Evolutionary conservation across 2,888 invertebrate species (phyloP).

Genomic region (Pristionchus arcanus): DNA sequence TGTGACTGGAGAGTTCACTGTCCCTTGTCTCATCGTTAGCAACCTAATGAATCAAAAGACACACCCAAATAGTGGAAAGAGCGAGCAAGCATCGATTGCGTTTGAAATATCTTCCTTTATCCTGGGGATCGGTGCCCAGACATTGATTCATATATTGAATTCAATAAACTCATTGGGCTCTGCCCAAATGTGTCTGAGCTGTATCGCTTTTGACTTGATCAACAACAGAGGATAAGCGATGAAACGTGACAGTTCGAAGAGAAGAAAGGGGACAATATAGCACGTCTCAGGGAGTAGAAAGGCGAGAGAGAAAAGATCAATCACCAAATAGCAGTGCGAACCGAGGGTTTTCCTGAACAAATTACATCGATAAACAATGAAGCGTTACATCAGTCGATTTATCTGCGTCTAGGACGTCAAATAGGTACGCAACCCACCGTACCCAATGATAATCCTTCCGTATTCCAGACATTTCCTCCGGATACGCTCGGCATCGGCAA

Average conservation of each 20-base stretch:
- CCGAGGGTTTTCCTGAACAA: background rate
- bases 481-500: constrained; percentile 39
- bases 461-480: constrained; percentile 41
- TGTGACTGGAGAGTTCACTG: background rate
- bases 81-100: background rate
- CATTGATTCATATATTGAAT: background rate
- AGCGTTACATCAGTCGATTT: background rate
- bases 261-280: background rate
- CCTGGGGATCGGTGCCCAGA: background rate
- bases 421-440: background rate
- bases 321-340: background rate
- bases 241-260: background rate
- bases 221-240: constrained; percentile 8
- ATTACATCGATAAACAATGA: background rate
- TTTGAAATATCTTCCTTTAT: background rate
- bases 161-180: background rate
- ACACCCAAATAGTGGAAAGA: constrained; percentile 22
- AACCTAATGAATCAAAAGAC: constrained; percentile 6
- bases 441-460: background rate
- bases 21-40: background rate
- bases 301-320: background rate
- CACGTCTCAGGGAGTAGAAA: constrained; percentile 2
- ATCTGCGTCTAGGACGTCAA: too few species aligned
- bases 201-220: background rate
- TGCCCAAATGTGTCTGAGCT: background rate